Evolutionary conservation across 2,888 invertebrate species (phyloP).

Genomic region (Baccha elongata): DNA sequence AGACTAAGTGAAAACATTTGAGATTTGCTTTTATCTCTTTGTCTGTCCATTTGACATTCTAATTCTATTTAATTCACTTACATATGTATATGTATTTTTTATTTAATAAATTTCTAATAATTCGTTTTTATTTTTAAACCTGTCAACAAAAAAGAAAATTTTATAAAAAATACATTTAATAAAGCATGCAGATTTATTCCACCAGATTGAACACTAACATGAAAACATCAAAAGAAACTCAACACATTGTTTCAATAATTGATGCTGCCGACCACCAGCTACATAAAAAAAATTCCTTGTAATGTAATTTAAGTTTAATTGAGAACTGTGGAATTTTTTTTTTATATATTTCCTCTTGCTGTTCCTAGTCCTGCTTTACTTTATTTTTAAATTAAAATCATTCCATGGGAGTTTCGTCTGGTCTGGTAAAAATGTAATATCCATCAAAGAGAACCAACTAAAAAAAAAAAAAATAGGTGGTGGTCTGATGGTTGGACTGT

Average conservation of each 20-base stretch:
- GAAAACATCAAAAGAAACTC: slow-evolving; percentile 61
- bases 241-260: slow-evolving; percentile 68
- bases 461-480: slow-evolving; percentile 8
- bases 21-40: too few relatives aligned
- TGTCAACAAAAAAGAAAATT: too few relatives aligned
- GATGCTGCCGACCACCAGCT: slow-evolving; percentile 27
- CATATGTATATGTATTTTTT: too few relatives aligned
- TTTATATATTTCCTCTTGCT: slow-evolving; percentile 1
- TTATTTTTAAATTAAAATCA: slow-evolving; percentile 11
- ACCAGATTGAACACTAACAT: slow-evolving; percentile 45
- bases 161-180: not conserved
- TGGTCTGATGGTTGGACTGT: slow-evolving; percentile 53
- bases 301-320: slow-evolving; percentile 70
- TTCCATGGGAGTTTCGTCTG: slow-evolving; percentile 38
- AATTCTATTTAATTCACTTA: too few relatives aligned
- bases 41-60: too few relatives aligned
- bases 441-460: slow-evolving; percentile 56
- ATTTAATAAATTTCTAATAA: too few relatives aligned
- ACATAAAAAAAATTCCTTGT: slow-evolving; percentile 49
- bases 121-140: too few relatives aligned
- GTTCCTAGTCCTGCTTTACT: not conserved
- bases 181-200: slow-evolving; percentile 43
- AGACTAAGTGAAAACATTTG: too few relatives aligned
- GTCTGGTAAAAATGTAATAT: slow-evolving; percentile 61
- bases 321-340: slow-evolving; percentile 57